Conservation (phyloP, 2,113 vertebrate species). For the Paradoxurus hermaphroditus region DNA sequence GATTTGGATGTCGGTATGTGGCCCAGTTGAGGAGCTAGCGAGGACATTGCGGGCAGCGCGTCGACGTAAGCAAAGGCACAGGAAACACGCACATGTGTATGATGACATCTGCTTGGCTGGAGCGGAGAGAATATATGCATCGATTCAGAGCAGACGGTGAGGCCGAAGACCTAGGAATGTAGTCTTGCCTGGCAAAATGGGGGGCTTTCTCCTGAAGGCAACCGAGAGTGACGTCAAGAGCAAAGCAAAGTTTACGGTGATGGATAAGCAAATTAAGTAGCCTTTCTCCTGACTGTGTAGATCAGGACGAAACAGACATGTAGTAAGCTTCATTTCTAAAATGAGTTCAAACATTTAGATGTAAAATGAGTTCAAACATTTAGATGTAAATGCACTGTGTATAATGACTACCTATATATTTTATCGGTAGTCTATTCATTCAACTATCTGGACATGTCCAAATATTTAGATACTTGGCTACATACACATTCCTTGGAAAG, state of each 20-base stretch:
- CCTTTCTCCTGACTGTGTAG: neutral
- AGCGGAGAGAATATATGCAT: neutral
- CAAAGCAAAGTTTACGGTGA: neutral
- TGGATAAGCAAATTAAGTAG: neutral
- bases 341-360: neutral
- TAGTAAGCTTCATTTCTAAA: neutral
- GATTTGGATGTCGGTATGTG: neutral
- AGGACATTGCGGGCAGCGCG: too few species aligned
- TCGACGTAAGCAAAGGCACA: neutral
- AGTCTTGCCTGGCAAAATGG: neutral
- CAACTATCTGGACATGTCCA: neutral
- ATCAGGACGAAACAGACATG: neutral
- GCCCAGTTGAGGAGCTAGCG: neutral
- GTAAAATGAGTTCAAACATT: neutral
- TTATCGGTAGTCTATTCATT: neutral
- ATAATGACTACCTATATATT: neutral
- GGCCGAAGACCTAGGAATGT: neutral
- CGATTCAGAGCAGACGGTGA: neutral
- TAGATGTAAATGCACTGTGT: neutral
- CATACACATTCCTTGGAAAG: neutral
- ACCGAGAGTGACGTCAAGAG: neutral
- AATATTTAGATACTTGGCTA: neutral
- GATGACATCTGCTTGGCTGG: neutral
- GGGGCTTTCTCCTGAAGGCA: neutral
- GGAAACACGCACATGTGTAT: fast-evolving